Evolutionary conservation across 2,888 invertebrate genomes (phyloP).

Genomic region (Palloptera scutellata): DNA sequence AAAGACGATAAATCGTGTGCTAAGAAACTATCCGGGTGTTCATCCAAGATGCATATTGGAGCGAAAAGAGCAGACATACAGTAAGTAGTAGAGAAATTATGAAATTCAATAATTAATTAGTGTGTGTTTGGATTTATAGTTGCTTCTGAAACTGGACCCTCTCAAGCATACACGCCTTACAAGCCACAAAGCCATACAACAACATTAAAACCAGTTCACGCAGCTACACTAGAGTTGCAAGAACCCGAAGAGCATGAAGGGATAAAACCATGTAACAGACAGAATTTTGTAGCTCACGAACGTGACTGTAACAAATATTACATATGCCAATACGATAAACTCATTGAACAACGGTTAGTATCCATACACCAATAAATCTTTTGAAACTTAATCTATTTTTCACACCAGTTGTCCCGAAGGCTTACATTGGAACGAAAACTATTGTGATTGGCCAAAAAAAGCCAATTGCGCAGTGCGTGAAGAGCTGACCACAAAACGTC

Average conservation of each 20-base stretch:
- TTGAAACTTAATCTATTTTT: background rate
- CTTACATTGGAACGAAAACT: conserved; percentile 80
- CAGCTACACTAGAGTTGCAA: background rate
- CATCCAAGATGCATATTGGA: conserved; percentile 72
- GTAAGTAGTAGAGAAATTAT: conserved; percentile 45
- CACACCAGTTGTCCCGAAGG: conserved; percentile 72
- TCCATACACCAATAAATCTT: background rate
- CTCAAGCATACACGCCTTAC: conserved; percentile 29
- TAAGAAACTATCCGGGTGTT: conserved; percentile 73
- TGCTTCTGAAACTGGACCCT: conserved; percentile 37
- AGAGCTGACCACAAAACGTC: conserved; percentile 48
- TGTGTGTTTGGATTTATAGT: conserved; percentile 37
- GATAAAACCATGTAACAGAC: conserved; percentile 45
- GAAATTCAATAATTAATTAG: too few species aligned
- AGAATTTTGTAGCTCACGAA: conserved; percentile 69
- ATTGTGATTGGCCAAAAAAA: conserved; percentile 84
- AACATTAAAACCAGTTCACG: conserved; percentile 15
- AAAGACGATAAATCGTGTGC: conserved; percentile 80
- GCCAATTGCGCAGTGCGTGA: conserved; percentile 67
- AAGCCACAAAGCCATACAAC: conserved; percentile 25
- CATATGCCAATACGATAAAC: conserved; percentile 78
- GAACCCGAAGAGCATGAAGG: conserved; percentile 13
- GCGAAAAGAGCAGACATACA: conserved; percentile 53
- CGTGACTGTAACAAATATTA: conserved; percentile 81
- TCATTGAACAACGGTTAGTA: conserved; percentile 69